A percentile compares a stretch with the other conserved stretches of the same genome.
These are phyloP conservation scores for Lepidotrigona ventralis DNA, from an alignment of 1,140 invertebrate species.

Conservation along the genomic window DNA sequence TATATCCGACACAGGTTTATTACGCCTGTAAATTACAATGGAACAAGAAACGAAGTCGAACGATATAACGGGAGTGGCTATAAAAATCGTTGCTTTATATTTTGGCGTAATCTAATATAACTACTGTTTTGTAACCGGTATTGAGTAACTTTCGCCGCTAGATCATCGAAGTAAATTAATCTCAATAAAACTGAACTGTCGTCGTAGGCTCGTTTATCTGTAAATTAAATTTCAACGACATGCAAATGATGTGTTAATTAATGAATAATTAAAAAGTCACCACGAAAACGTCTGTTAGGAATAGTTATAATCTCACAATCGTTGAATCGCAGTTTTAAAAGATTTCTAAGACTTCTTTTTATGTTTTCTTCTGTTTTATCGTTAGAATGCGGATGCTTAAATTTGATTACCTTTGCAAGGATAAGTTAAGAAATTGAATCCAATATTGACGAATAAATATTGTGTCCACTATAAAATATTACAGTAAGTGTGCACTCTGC, in stretches of 20 bases:
- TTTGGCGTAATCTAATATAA: neutral
- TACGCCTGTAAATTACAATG: neutral
- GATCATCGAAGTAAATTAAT: neutral
- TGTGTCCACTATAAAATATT: too few species aligned
- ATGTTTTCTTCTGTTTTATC: too few species aligned
- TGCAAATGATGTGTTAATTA: neutral
- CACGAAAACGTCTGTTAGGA: neutral
- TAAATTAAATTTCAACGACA: neutral
- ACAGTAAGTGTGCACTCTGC: too few species aligned
- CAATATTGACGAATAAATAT: too few species aligned
- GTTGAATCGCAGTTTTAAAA: too few species aligned
- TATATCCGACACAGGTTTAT: neutral
- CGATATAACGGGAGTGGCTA: neutral
- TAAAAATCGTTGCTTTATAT: neutral
- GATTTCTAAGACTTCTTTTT: too few species aligned
- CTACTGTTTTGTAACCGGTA: neutral
- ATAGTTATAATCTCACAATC: too few species aligned
- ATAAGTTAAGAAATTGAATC: too few species aligned
- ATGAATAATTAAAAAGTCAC: neutral
- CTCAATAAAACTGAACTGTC: neutral
- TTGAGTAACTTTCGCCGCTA: neutral
- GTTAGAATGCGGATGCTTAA: too few species aligned
- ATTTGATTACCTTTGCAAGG: too few species aligned
- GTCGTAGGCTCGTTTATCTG: neutral
- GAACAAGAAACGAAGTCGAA: neutral